Conservation (phyloP, 2,797 vertebrate species). For the Sebastes steindachneri region DNA sequence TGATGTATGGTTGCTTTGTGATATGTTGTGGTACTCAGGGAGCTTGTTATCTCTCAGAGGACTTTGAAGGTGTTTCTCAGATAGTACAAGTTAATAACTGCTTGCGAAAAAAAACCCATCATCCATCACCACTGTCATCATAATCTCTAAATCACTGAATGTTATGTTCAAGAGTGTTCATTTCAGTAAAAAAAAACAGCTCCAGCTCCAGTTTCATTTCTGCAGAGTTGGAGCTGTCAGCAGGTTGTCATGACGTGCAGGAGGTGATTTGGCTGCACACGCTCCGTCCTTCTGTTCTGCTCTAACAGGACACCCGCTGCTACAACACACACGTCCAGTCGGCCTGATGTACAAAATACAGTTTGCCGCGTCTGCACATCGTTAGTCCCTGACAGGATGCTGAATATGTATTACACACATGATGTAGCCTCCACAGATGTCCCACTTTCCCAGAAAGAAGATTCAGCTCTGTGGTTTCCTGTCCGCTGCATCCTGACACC, state of each 20-base stretch:
- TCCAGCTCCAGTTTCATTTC: neutral
- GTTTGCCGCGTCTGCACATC: conserved; percentile 53
- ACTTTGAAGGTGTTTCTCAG: neutral
- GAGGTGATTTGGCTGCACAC: conserved; percentile 13
- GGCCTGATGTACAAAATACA: conserved; percentile 47
- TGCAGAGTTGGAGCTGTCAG: conserved; percentile 21
- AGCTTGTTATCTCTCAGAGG: neutral
- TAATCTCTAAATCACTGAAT: neutral
- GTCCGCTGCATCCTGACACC: conserved; percentile 23
- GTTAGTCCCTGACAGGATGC: conserved; percentile 62
- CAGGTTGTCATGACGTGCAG: neutral
- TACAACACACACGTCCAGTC: conserved; percentile 14
- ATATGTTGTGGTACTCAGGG: neutral
- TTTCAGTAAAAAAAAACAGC: neutral
- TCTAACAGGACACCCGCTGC: conserved; percentile 40
- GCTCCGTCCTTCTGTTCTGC: conserved; percentile 18
- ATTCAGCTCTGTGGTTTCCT: conserved; percentile 7
- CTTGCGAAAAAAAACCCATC: neutral
- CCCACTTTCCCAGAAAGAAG: conserved; percentile 47
- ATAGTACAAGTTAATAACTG: neutral
- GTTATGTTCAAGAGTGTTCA: neutral
- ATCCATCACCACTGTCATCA: neutral
- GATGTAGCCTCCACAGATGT: conserved; percentile 44
- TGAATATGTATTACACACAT: conserved; percentile 58
- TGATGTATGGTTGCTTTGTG: neutral